A percentile compares a stretch with the other conserved stretches of the same genome.
phyloP scores from a whole-genome alignment of 2,113 vertebrate species.

The Alces alces region DNA sequence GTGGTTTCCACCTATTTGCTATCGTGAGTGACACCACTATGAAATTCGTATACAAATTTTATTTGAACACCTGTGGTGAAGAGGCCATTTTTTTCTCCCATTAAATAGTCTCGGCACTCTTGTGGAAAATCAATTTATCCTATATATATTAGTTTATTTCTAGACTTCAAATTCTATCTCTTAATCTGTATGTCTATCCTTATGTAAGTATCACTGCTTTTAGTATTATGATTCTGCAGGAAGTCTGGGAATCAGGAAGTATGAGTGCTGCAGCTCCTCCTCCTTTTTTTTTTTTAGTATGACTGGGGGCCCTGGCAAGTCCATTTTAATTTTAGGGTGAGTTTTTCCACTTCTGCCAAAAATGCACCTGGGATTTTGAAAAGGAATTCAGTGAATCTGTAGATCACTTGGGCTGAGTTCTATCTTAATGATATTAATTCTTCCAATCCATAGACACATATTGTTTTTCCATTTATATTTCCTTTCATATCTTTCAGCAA shows the following conservation, averaged over 20 bases:
- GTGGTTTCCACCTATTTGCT: background rate
- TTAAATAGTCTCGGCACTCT: background rate
- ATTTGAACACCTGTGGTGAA: background rate
- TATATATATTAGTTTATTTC: background rate
- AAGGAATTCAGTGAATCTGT: background rate
- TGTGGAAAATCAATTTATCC: background rate
- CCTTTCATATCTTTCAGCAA: background rate
- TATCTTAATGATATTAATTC: background rate
- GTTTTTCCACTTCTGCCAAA: background rate
- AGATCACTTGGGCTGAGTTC: background rate
- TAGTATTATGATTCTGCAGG: background rate
- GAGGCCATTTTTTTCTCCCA: background rate
- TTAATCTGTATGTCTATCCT: background rate
- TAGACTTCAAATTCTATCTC: background rate
- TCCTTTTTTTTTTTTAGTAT: background rate
- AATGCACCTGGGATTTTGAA: background rate
- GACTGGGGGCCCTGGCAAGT: background rate
- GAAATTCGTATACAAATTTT: background rate
- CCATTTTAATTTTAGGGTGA: background rate
- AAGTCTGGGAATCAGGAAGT: background rate
- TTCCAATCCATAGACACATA: background rate
- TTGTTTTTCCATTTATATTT: background rate
- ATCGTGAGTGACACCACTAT: background rate
- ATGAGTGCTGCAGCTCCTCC: background rate
- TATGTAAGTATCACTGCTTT: background rate